Base-by-base conservation (phyloP, 2,888 invertebrate species). In the Melanostoma scalare region DNA sequence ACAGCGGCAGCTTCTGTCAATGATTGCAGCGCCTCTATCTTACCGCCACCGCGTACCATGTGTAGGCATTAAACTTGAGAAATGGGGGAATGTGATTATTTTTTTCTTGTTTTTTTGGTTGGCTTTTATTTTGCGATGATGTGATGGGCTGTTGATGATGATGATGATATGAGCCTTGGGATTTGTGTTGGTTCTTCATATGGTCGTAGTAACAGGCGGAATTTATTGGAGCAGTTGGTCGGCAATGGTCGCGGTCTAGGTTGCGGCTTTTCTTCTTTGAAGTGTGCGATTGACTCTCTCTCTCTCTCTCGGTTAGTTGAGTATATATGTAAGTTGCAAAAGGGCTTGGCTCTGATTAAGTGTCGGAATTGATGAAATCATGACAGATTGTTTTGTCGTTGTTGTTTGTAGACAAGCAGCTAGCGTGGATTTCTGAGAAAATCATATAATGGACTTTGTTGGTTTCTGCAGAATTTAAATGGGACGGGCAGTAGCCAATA, bases 341-440 rank as follows among this genome's bases (percentile, higher is more conserved):
- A 82, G 73, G 82, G 77, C 68, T 82, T 48, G 82, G 77, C 73
- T 73, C 58, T 72, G 77, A 77, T 68, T 40, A 74, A 82, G 82
- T 82, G 82, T 77, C 77, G 82, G 63, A 63, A 73, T 77, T 77
- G 82, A 82, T 82, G 82, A 65, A 82, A 78, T 74, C 73, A 78
- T 74, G 82, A 69, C 77, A 69, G 69, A 82, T 69, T 68, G 73
- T 30, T 44, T 53, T 38, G 46, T 42, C 20, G 20, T 20, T 20
- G 20, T 20, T 20, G 20, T 20, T 20, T 20, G 20, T 20, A 20
- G 20, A 20, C 20, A 20, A 20, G 20, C 9, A 38, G 30, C 48
- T 50, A 61, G 61, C 35, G 35, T 8, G 35, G 61, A 35, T 42
- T 53, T 56, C 56, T 52, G 10, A 2, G 50, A 55, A 77, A 56